These are phyloP conservation scores for Fissipunctia ypsillon DNA, from an alignment of 2,888 invertebrate species.

Conservation along the genomic window DNA sequence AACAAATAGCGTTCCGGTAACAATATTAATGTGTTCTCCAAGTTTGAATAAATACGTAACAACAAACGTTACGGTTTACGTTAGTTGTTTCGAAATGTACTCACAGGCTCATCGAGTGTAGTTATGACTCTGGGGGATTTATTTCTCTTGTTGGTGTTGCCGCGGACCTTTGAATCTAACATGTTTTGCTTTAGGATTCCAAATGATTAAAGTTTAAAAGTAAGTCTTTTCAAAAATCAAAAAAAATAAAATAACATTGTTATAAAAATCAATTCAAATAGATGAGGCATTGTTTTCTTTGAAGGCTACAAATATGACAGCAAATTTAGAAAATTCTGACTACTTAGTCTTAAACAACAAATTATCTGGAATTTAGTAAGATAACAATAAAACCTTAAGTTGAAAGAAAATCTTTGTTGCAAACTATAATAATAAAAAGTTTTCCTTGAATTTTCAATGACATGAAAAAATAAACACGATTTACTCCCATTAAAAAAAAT, in stretches of 20 bases:
- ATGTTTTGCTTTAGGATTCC: neutral
- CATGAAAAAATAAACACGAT: neutral
- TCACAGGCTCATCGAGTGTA: neutral
- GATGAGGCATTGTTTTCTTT: neutral
- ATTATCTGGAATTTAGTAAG: neutral
- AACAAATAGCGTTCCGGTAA: conserved; percentile 4
- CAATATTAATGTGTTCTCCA: conserved; percentile 1
- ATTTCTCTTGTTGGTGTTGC: conserved; percentile 2
- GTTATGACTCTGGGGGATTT: conserved; percentile 5
- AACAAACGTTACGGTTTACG: conserved; percentile 17
- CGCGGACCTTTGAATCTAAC: neutral
- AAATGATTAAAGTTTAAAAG: neutral
- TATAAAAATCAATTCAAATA: neutral
- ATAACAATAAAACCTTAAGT: neutral
- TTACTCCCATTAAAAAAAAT: neutral
- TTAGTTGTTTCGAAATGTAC: conserved; percentile 25
- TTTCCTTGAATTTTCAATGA: conserved; percentile 9
- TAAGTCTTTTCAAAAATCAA: neutral
- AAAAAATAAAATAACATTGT: neutral
- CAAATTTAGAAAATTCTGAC: neutral
- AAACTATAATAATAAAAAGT: neutral
- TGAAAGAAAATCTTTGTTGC: neutral
- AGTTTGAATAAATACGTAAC: conserved; percentile 36
- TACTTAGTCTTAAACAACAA: too few species aligned
- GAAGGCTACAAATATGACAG: neutral